These are phyloP conservation scores for Empis stercorea DNA, from an alignment of 2,888 invertebrate species.

Conservation along the genomic window DNA sequence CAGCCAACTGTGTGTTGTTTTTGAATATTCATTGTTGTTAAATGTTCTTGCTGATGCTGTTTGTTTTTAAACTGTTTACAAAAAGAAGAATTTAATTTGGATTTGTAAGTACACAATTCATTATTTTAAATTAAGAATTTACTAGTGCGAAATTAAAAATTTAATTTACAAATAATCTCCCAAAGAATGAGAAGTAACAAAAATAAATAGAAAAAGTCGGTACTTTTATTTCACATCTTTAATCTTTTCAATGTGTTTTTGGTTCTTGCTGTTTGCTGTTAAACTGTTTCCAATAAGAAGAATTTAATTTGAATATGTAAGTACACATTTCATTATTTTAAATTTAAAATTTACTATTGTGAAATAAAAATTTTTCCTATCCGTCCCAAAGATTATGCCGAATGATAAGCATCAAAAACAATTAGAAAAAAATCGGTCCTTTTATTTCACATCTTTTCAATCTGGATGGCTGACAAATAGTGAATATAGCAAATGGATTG, in stretches of 20 bases:
- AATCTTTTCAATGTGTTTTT: neutral
- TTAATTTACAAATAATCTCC: neutral
- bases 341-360: too few relatives aligned
- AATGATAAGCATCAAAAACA: neutral
- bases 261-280: neutral
- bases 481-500: too few relatives aligned
- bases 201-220: neutral
- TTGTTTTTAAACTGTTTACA: neutral
- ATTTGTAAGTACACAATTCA: conserved; percentile 1
- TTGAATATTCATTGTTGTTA: neutral
- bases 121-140: conserved; percentile 1
- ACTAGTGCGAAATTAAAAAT: neutral
- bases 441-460: too few relatives aligned
- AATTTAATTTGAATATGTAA: too few relatives aligned
- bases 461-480: too few relatives aligned
- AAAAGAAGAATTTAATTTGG: conserved; percentile 1
- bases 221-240: neutral
- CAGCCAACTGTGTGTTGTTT: conserved; percentile 1
- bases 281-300: too few relatives aligned
- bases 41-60: neutral
- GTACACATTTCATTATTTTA: too few relatives aligned
- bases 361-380: too few relatives aligned
- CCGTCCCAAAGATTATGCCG: neutral
- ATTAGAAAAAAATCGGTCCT: neutral
- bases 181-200: neutral